A percentile compares a stretch with the other conserved stretches of the same genome.
Evolutionary conservation across 2,888 invertebrate species (phyloP).

Genomic region (Frankliniella fusca): DNA sequence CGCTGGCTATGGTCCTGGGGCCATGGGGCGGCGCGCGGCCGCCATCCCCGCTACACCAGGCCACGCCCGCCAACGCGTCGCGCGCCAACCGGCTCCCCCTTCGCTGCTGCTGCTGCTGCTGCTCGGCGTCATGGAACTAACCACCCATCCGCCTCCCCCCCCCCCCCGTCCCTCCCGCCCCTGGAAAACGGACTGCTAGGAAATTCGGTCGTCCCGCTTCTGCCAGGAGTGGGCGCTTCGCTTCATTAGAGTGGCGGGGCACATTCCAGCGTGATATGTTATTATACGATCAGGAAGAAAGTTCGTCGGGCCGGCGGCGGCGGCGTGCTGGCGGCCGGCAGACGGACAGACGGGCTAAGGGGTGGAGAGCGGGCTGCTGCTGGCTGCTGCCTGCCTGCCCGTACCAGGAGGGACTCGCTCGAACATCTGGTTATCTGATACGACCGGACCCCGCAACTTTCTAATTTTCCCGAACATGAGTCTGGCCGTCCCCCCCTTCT

Average conservation of each 20-base stretch:
- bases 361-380: background rate
- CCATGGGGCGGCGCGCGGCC: no score
- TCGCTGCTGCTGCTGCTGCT: no score
- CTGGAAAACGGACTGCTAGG: background rate
- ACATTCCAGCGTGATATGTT: background rate
- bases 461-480: slow-evolving; percentile 22
- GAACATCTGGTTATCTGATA: slow-evolving; percentile 15
- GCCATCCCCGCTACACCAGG: no score
- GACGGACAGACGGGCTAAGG: background rate
- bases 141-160: no score
- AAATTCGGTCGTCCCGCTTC: no score
- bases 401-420: background rate
- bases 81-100: no score
- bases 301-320: background rate
- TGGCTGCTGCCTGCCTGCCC: background rate
- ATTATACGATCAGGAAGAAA: slow-evolving; percentile 20
- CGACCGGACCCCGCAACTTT: slow-evolving; percentile 7
- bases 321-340: background rate
- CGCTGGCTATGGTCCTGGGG: no score
- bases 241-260: background rate
- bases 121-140: no score
- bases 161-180: background rate
- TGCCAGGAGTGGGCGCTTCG: background rate
- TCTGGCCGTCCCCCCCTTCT: background rate
- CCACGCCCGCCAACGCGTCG: no score